Evolutionary conservation across 2,888 invertebrate genomes (phyloP), one percentile per base, ranked within the genome.

Genomic region (Leptopterna dolabrata): DNA sequence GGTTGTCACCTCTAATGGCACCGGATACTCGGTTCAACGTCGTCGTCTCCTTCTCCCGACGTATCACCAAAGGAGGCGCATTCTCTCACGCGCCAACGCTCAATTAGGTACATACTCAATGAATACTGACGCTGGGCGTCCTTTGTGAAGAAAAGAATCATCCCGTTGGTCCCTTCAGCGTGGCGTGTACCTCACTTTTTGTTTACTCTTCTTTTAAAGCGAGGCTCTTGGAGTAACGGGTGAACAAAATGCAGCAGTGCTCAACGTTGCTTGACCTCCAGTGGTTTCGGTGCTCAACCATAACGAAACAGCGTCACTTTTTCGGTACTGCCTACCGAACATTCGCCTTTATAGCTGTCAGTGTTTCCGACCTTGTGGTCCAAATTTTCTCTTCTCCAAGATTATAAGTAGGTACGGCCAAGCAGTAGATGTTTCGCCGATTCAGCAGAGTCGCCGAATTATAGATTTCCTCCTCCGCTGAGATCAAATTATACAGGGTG

Each of bases 41-140:
- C 41, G 73, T 70, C 30, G 16, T 73, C 73, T 14, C 55, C 55
- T 19, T 41, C 41, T 36, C 73, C 73, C n/a, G 36, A 24, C 24
- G 24, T 63, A 1, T 19, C 73, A n/a, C 73, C 73, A n/a, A 30
- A n/a, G 36, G 73, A 36, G 73, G 73, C 24, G 41, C 73, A 73
- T 73, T 73, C 73, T 36, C 73, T 73, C 73, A 73, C 73, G 73
- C 41, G 36, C 73, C 73, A 73, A 73, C 73, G 41, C 73, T 73
- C 73, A 63, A 63, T 63, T 63, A 63, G 63, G 63, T 63, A 27
- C 51, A 24, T 63, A 63, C 63, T 63, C 63, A 63, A 63, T 63
- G 63, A 63, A 63, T 24, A 63, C 63, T 63, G 63, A 63, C 63
- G 63, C 63, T 63, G 24, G 24, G 63, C 63, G 24, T 63, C 63